Evolutionary conservation across 2,888 invertebrate species (phyloP).

Genomic region (Sussaba pulchella): DNA sequence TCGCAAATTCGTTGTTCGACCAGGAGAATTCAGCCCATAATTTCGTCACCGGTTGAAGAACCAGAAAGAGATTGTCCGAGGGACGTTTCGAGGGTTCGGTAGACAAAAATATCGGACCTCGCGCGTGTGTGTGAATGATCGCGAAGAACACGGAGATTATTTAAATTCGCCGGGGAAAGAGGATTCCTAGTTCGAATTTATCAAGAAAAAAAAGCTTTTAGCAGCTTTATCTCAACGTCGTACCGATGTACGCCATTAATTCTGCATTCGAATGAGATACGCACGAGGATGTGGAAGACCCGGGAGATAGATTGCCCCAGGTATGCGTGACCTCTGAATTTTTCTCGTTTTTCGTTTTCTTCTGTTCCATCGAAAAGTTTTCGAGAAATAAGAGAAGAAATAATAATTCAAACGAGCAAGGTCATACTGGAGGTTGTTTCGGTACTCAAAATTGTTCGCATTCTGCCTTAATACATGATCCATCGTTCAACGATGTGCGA

Average conservation of each 20-base stretch:
- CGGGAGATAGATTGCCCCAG: conserved; percentile 44
- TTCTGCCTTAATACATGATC: too few relatives aligned
- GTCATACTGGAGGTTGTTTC: too few relatives aligned
- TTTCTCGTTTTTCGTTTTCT: background rate
- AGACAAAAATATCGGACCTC: conserved; percentile 24
- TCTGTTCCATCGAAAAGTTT: background rate
- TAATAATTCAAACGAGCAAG: too few relatives aligned
- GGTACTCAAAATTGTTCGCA: too few relatives aligned
- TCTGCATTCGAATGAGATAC: conserved; percentile 67
- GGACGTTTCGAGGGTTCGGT: conserved; percentile 3
- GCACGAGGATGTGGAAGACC: conserved; percentile 45
- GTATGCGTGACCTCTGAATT: background rate
- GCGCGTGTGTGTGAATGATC: conserved; percentile 61
- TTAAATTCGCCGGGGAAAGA: conserved; percentile 55
- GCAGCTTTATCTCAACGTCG: conserved; percentile 75
- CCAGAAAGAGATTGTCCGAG: conserved; percentile 22
- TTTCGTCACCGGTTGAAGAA: conserved; percentile 52
- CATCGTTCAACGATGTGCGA: too few relatives aligned
- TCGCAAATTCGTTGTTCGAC: conserved; percentile 67
- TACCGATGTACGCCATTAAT: conserved; percentile 72
- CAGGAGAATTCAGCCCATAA: conserved; percentile 55
- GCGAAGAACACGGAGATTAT: conserved; percentile 45
- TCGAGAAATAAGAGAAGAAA: too few relatives aligned
- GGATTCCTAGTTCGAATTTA: conserved; percentile 70
- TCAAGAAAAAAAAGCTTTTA: conserved; percentile 75